Evolutionary conservation across 2,888 invertebrate species (phyloP), one percentile per base, ranked within the genome.

Genomic region (Cephus pulcher): DNA sequence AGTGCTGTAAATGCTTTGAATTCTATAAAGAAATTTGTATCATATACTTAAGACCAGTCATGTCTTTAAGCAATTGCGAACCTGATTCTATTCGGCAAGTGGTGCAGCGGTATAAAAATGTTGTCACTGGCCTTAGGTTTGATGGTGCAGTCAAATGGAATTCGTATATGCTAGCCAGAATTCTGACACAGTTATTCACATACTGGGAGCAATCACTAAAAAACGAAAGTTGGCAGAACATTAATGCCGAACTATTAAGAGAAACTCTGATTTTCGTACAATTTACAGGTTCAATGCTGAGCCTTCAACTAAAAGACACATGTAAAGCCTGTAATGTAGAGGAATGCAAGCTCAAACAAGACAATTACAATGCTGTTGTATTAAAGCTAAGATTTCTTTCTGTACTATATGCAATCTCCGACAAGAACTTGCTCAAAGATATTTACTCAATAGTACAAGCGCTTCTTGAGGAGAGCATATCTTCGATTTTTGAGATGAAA

Each of bases 141-240:
- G 32, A 68, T 3, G 71, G 73, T 56, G 56, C 74, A 9, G 1
- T 85, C 33, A 83, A 78, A 40, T 82, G 81, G 78, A 83, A 80
- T 33, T 76, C 80, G 15, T 33, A 77, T 30, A 79, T 75, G 71
- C 74, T 85, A 35, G 75, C 78, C n/a, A 76, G 80, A 35, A 77
- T 88, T 69, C 69, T 84, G 35, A 85, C 87, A 71, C 30, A 74
- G 9, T 23, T 86, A 12, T 83, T 87, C 75, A 33, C 68, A n/a
- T 84, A 86, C 69, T 89, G 85, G 87, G 86, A 88, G 73, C 74
- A 75, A 0, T 78, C 80, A 33, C 9, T 81, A 34, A 82, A 80
- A 75, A n/a, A 6, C 34, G 80, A 69, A 30, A 82, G 73, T 12
- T 74, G 76, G 9, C 35, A 37, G 40, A 83, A 77, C n/a, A 32